phyloP scores from a whole-genome alignment of 2,797 vertebrate species.

The Tamandua tetradactyla region DNA sequence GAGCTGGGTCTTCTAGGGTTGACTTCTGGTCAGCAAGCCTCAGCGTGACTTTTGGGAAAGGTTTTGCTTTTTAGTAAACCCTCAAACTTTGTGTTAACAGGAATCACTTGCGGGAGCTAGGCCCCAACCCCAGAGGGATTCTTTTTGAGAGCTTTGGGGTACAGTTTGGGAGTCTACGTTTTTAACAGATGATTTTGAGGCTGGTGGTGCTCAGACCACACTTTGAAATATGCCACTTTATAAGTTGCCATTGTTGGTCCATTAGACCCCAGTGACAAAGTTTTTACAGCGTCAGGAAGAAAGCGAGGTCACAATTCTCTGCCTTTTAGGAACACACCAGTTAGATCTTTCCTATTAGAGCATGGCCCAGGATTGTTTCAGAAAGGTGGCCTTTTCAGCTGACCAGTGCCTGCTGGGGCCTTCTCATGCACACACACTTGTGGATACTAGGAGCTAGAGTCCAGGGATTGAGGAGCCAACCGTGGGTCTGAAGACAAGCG shows the following conservation, averaged over 20 bases:
- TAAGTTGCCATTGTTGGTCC: background rate
- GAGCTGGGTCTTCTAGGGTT: background rate
- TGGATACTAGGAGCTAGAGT: background rate
- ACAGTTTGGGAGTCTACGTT: background rate
- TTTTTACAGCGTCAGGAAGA: background rate
- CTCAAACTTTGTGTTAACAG: background rate
- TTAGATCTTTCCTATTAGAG: background rate
- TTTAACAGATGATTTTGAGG: background rate
- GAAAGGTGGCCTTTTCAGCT: background rate
- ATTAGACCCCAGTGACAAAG: background rate
- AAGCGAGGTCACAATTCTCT: background rate
- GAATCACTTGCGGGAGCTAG: background rate
- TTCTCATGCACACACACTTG: background rate
- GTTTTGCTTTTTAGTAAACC: slow-evolving; percentile 31
- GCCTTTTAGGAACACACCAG: background rate
- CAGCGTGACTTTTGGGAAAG: background rate
- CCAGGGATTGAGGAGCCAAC: background rate
- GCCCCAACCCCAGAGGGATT: background rate
- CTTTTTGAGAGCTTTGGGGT: background rate
- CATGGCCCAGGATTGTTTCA: background rate
- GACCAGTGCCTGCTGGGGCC: background rate
- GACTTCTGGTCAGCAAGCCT: background rate
- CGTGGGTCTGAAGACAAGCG: background rate
- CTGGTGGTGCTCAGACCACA: background rate
- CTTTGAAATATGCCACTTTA: background rate